Base-by-base conservation (phyloP, 2,113 vertebrate species). In the Morone chrysops region DNA sequence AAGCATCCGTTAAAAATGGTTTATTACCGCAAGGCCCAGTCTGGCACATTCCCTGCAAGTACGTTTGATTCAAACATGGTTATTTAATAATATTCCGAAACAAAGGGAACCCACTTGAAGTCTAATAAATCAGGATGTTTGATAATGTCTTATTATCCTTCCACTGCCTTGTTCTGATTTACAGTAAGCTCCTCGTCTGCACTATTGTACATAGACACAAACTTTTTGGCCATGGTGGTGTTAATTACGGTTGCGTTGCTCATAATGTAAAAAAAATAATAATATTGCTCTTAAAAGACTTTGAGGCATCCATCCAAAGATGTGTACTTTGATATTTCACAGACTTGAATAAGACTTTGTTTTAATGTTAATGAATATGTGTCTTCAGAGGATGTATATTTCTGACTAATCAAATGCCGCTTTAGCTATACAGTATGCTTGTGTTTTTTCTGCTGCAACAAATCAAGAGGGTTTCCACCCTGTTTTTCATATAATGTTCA, bases 281-380 rank as follows among this genome's bases (percentile, higher is more conserved):
- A 68, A 83, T 84, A 87, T 86, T 74, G 78, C 68, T 90, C 84
- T 86, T 81, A 51, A 86, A 89, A 78, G 72, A 89, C 75, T 84
- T 73, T 84, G 92, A 96, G 94, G 85, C 88, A 89, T 83, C 92
- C 94, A 96, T 94, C 97, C 97, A 98, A 98, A 99, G 97, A 98
- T 95, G 94, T 93, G 87, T 91, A 95, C 96, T 96, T 97, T 94
- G 96, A 96, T 94, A 94, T 94, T 94, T 92, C 88, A 95, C 88
- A 93, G 95, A 97, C 96, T 97, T 97, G 96, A 97, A 96, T 90
- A 90, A 94, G 92, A 92, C 90, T 94, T 83, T 94, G 85, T 91
- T 94, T 95, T 94, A 91, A 90, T 89, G 91, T 92, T 89, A 74
- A 78, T 86, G 84, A 89, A 70, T 71, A 67, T 68, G 80, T 90